These are phyloP conservation scores for Actinernus sp. DNA, from an alignment of 92 coral and sea anemone species.

Conservation along the genomic window DNA sequence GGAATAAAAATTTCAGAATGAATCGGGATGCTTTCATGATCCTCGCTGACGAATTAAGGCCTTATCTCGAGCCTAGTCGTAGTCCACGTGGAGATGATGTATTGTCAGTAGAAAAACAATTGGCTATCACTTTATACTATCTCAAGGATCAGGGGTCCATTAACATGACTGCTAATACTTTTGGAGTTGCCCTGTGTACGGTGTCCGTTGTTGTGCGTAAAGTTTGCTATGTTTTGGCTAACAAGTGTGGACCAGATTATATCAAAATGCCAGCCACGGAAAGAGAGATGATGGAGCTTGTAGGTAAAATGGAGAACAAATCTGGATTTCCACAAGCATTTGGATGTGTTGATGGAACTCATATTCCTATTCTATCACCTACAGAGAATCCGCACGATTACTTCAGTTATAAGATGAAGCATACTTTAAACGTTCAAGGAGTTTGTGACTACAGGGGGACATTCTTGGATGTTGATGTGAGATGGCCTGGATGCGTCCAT, in stretches of 20 bases:
- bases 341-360: slow-evolving; percentile 68
- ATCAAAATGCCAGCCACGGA: slow-evolving; percentile 55
- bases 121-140: slow-evolving; percentile 55
- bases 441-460: slow-evolving; percentile 53
- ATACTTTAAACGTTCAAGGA: slow-evolving; percentile 60
- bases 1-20: slow-evolving; percentile 57
- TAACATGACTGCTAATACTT: slow-evolving; percentile 64
- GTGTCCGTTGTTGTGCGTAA: slow-evolving; percentile 50
- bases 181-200: slow-evolving; percentile 63
- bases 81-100: slow-evolving; percentile 46
- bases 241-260: slow-evolving; percentile 28
- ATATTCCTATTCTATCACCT: slow-evolving; percentile 47
- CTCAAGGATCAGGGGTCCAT: slow-evolving; percentile 70
- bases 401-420: slow-evolving; percentile 56
- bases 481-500: slow-evolving; percentile 65
- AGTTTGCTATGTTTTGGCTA: slow-evolving; percentile 36
- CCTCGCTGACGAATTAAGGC: slow-evolving; percentile 21
- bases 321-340: slow-evolving; percentile 58
- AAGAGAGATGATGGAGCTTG: slow-evolving; percentile 47
- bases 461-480: slow-evolving; percentile 43
- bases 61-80: slow-evolving; percentile 37
- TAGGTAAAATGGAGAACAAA: slow-evolving; percentile 31
- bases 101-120: slow-evolving; percentile 56
- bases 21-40: slow-evolving; percentile 33
- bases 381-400: slow-evolving; percentile 49